These are phyloP conservation scores for Temnopleurus reevesii DNA, from an alignment of 53 echinoderm and acorn worm genomes.

Conservation along the genomic window DNA sequence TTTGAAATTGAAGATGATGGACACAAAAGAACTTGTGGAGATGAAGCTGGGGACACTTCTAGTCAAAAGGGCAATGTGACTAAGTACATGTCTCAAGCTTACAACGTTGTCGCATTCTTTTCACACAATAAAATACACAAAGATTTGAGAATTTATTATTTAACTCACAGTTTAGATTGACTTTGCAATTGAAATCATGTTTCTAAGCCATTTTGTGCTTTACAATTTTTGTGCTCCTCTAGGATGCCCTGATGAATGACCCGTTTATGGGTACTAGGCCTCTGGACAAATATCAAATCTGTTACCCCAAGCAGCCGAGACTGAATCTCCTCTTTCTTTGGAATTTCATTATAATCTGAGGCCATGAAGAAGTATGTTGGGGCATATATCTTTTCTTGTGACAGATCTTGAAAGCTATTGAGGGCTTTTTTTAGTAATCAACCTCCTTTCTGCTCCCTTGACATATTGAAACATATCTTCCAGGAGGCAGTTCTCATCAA, in stretches of 20 bases:
- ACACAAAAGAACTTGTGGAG: too few species aligned
- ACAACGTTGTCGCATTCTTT: too few species aligned
- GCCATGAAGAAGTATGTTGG: conserved; percentile 4
- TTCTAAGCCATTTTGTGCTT: too few species aligned
- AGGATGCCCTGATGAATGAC: conserved; percentile 47
- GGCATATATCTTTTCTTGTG: background rate
- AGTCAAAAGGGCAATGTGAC: too few species aligned
- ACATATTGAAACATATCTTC: background rate
- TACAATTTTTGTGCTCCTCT: background rate
- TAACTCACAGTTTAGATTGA: too few species aligned
- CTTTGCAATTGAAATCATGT: too few species aligned
- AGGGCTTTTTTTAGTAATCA: background rate
- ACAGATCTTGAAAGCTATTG: background rate
- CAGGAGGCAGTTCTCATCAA: background rate
- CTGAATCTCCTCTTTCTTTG: background rate
- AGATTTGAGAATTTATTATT: background rate
- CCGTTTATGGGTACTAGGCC: background rate
- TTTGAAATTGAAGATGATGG: too few species aligned
- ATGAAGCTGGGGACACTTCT: too few species aligned
- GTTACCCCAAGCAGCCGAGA: conserved; percentile 4
- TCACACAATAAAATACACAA: too few species aligned
- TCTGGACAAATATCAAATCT: background rate
- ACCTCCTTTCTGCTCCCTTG: background rate
- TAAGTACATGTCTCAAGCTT: too few species aligned
- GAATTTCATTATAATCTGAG: background rate